Evolutionary conservation across 2,888 invertebrate genomes (phyloP), one percentile per base, ranked within the genome.

Genomic region (Eupsilia transversa): DNA sequence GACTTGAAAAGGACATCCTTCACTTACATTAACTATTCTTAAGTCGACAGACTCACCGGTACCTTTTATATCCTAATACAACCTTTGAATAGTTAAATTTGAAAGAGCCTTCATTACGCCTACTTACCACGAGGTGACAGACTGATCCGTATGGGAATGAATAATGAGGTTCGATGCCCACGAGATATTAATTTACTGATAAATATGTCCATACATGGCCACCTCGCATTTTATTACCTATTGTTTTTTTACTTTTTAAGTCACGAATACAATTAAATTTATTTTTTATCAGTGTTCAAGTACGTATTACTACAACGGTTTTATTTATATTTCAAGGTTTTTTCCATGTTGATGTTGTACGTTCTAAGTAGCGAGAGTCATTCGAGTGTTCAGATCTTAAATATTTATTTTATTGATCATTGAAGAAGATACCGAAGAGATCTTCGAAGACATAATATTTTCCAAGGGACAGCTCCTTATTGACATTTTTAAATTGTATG

Each of bases 41-140:
- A n/a, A 59, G 43, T 56, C 30, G 14, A 68, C 14, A 69, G 63
- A 64, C 59, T 20, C n/a, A 52, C 74, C 49, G 66, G 49, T 17
- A 67, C 73, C 77, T 83, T 72, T 80, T 81, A 77, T 71, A 61
- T 35, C n/a, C 56, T 43, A 35, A 57, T 63, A 78, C 74, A 67
- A 57, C 78, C 79, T 81, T 80, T 79, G 79, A 80, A 80, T 84
- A 66, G 71, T 82, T 71, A 71, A 77, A 80, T 79, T 83, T 65
- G 63, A 82, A 82, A 82, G 81, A 90, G 80, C 92, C 92, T 92
- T 90, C 89, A 88, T 86, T 84, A 88, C 90, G 86, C 91, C 92
- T 88, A 43, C 43, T 43, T 43, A 91, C 92, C 79, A 61, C 75
- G 77, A 87, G 78, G 88, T 89, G 88, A 89, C 87, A 88, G 84